These are phyloP conservation scores for Argyresthia goedartella DNA, from an alignment of 2,888 invertebrate species.

Conservation along the genomic window DNA sequence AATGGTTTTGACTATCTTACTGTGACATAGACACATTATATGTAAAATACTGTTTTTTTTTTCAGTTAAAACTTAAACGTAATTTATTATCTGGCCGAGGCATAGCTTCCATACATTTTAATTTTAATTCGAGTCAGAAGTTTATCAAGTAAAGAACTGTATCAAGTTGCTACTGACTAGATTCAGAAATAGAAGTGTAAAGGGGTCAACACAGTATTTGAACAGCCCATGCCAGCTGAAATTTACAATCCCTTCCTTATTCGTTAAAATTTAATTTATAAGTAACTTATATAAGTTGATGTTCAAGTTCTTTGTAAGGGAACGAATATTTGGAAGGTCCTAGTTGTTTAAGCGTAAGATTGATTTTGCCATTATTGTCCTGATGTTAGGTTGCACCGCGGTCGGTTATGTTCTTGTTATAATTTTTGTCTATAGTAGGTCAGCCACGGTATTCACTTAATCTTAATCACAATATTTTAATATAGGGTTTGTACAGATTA, in stretches of 20 bases:
- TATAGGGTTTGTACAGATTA: slow-evolving; percentile 53
- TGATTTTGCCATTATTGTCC: slow-evolving; percentile 42
- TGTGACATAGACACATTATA: too few species aligned
- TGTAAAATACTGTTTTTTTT: too few species aligned
- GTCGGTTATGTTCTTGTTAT: slow-evolving; percentile 30
- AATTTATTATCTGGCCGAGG: too few species aligned
- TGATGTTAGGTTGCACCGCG: slow-evolving; percentile 33
- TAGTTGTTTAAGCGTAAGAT: slow-evolving; percentile 19
- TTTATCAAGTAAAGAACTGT: too few species aligned
- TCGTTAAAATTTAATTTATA: slow-evolving; percentile 2
- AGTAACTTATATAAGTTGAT: slow-evolving; percentile 8
- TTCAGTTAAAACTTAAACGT: too few species aligned
- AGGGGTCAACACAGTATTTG: too few species aligned
- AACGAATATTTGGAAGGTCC: slow-evolving; percentile 11
- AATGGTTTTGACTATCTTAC: too few species aligned
- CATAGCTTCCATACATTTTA: too few species aligned
- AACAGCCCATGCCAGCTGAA: too few species aligned
- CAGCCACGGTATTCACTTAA: neutral
- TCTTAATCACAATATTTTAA: slow-evolving; percentile 1
- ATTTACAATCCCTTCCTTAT: neutral
- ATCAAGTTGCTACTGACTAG: too few species aligned
- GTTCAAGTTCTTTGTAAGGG: slow-evolving; percentile 25
- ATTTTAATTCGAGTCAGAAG: too few species aligned
- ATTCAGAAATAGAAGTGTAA: too few species aligned
- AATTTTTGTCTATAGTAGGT: slow-evolving; percentile 15